Conservation (phyloP, 2,113 vertebrate genomes). For the Danio rerio region DNA sequence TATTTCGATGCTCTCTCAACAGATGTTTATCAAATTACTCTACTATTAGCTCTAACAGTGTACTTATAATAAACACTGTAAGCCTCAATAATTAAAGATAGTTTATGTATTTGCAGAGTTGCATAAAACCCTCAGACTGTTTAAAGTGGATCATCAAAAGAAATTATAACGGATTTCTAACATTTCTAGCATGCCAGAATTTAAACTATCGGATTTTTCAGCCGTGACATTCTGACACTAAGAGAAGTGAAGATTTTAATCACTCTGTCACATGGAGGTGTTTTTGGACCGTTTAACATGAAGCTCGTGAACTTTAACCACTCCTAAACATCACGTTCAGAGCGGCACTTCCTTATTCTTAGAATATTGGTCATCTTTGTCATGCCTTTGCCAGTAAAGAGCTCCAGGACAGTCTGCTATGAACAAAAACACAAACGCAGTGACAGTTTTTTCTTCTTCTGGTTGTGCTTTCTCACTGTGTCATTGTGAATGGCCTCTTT, state of each 20-base stretch:
- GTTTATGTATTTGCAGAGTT: too few relatives aligned
- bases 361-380: neutral
- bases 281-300: neutral
- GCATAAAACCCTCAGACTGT: too few relatives aligned
- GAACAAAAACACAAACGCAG: constrained; percentile 3
- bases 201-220: too few relatives aligned
- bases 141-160: too few relatives aligned
- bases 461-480: neutral
- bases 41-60: too few relatives aligned
- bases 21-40: too few relatives aligned
- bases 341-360: constrained; percentile 36
- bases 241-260: neutral
- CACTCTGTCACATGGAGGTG: neutral
- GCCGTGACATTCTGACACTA: neutral
- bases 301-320: neutral
- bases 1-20: too few relatives aligned
- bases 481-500: neutral
- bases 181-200: too few relatives aligned
- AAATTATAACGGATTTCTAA: too few relatives aligned
- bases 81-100: too few relatives aligned
- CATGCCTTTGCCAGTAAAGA: neutral
- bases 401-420: constrained; percentile 18
- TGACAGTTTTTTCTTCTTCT: neutral
- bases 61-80: too few relatives aligned
- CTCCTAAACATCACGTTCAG: neutral